These are phyloP conservation scores for Microtus agrestis DNA, from an alignment of 2,797 vertebrate species.

Conservation along the genomic window DNA sequence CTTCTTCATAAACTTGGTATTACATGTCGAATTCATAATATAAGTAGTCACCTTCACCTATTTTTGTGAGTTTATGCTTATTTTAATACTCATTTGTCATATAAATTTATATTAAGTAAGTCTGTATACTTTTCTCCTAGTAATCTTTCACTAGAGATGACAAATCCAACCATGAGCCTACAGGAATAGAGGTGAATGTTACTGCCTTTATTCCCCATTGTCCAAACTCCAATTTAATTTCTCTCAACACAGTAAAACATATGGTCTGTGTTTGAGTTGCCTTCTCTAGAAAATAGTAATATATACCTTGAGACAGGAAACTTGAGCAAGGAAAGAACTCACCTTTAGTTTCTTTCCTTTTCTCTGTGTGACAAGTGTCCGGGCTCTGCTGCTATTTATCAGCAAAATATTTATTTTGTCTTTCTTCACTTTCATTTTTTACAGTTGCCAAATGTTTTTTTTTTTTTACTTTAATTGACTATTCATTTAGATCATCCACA, in stretches of 20 bases:
- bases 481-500: not conserved
- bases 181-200: not conserved
- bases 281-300: not conserved
- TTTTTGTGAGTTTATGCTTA: not conserved
- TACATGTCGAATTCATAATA: not conserved
- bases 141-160: not conserved
- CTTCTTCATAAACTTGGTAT: not conserved
- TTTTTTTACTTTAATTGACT: not conserved
- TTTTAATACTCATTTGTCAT: not conserved
- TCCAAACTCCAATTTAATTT: not conserved
- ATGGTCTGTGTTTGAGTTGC: not conserved
- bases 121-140: not conserved
- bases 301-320: not conserved
- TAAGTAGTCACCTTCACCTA: rapidly evolving
- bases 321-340: not conserved
- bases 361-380: not conserved
- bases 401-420: not conserved
- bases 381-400: not conserved
- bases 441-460: not conserved
- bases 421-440: not conserved
- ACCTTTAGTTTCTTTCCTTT: not conserved
- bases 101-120: not conserved
- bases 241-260: not conserved
- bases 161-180: not conserved
- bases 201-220: not conserved